Evolutionary conservation across 2,797 vertebrate genomes (phyloP), one percentile per base, ranked within the genome.

Genomic region (Spondyliosoma cantharus): DNA sequence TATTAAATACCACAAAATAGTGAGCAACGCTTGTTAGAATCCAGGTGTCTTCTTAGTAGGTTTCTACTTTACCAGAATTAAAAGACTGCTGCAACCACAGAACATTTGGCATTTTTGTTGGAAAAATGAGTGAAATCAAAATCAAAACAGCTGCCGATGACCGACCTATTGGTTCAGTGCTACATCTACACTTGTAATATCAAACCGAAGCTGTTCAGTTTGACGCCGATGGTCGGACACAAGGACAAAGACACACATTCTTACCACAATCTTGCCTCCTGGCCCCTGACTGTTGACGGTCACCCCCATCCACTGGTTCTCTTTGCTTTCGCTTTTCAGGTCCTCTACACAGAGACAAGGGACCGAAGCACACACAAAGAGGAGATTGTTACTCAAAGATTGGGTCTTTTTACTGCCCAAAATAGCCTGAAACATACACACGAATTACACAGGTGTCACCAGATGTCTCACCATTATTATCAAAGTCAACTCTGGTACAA

Each of bases 251-350:
- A 74, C 17, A 60, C 22, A 53, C 71, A 66, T n/a, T 93, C 97
- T 96, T 93, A 99, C 98, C 97, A 99, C 90, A 66, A 99, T 89
- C 78, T 97, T 98, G 60, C 98, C 98, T 78, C 98, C 98, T 15
- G 97, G 97, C 7, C 98, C 98, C 86, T 99, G 98, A 90, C 98
- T 99, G 87, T 91, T 96, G 49, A 99, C 97, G 9, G 96, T 95
- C 78, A 99, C 98, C 56, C 98, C 98, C 98, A 99, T 97, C 98
- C 98, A 99, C 6, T 99, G 98, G 82, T 98, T 96, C 82, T 97
- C 95, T 92, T 99, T 99, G 93, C 95, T 98, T 86, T 99, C 98
- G 0, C 0, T 70, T 0, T 0, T 3, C 1, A 56, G 37, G 78
- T 99, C 91, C 91, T 96, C 98, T 99, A 29, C 25, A 80, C 6